Conservation (phyloP, 2,113 vertebrate species). For the Vulpes lagopus region DNA sequence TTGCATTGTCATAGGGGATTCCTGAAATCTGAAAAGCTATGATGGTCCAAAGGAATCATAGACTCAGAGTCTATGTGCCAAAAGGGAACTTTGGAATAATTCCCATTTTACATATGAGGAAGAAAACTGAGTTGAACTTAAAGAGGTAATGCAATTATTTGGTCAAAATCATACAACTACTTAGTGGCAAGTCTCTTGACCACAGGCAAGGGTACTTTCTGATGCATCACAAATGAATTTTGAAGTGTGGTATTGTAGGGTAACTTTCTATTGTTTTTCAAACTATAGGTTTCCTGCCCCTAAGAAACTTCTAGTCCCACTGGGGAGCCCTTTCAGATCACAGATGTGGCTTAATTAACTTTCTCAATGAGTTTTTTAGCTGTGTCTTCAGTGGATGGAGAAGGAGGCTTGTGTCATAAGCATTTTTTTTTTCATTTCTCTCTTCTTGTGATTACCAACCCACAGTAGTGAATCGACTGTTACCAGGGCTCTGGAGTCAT, state of each 20-base stretch:
- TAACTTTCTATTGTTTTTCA: constrained; percentile 43
- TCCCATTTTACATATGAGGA: constrained; percentile 70
- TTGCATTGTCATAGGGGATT: constrained; percentile 67
- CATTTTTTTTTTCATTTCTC: constrained; percentile 43
- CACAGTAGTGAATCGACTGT: constrained; percentile 47
- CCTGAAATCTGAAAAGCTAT: constrained; percentile 63
- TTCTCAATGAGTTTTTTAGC: constrained; percentile 20
- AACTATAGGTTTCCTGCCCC: constrained; percentile 2
- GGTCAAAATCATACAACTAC: constrained; percentile 30
- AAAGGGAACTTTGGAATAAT: constrained; percentile 61
- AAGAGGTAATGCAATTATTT: constrained; percentile 53
- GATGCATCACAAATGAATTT: constrained; percentile 60
- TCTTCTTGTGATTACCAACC: constrained; percentile 52
- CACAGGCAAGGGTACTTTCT: constrained; percentile 20
- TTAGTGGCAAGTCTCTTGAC: constrained; percentile 50
- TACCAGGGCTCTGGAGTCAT: constrained; percentile 26
- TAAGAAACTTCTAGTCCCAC: constrained; percentile 33
- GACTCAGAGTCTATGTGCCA: constrained; percentile 49
- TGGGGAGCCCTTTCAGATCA: constrained; percentile 29
- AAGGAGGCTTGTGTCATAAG: not conserved
- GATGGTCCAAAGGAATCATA: constrained; percentile 55
- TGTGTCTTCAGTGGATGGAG: constrained; percentile 30
- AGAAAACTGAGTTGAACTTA: constrained; percentile 60
- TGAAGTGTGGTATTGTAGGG: constrained; percentile 37
- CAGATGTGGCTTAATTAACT: constrained; percentile 46